phyloP scores from a whole-genome alignment of 1,140 invertebrate genomes.

The Drosophila ohnishii region DNA sequence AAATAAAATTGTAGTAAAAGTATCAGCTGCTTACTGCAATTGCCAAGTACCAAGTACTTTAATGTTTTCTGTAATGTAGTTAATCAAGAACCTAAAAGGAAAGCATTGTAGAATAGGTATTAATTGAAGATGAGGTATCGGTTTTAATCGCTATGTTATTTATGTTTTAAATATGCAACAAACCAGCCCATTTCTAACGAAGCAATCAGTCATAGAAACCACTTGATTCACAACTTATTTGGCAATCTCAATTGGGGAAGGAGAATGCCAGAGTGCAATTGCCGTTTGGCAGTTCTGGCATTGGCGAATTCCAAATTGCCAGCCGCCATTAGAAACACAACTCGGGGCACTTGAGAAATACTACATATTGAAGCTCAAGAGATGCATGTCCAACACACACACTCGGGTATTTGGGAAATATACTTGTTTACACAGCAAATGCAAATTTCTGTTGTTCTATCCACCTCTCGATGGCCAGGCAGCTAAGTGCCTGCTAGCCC shows the following conservation, averaged over 20 bases:
- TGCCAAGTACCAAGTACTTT: not conserved
- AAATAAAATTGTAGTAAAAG: not conserved
- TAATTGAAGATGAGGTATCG: not conserved
- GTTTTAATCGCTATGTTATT: not conserved
- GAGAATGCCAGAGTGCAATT: conserved; percentile 28
- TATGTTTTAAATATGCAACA: not conserved
- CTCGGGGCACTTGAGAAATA: conserved; percentile 36
- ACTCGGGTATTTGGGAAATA: conserved; percentile 15
- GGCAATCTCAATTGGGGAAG: conserved; percentile 14
- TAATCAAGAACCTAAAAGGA: no score
- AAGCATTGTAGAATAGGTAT: no score
- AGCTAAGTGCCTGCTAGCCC: conserved; percentile 3
- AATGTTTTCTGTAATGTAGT: not conserved
- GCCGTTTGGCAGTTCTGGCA: conserved; percentile 19
- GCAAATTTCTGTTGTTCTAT: conserved; percentile 25
- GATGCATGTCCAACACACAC: conserved; percentile 25
- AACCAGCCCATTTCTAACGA: not conserved
- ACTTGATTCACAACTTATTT: conserved; percentile 26
- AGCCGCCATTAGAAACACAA: conserved; percentile 38
- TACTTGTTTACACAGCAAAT: conserved; percentile 43
- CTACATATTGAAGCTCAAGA: conserved; percentile 9
- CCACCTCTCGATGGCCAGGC: conserved; percentile 19
- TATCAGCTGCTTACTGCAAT: not conserved
- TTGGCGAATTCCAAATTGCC: conserved; percentile 48
- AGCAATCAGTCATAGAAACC: conserved; percentile 13